Evolutionary conservation across 1,140 invertebrate species (phyloP), one percentile per base, ranked within the genome.

Genomic region (Conus betulinus): DNA sequence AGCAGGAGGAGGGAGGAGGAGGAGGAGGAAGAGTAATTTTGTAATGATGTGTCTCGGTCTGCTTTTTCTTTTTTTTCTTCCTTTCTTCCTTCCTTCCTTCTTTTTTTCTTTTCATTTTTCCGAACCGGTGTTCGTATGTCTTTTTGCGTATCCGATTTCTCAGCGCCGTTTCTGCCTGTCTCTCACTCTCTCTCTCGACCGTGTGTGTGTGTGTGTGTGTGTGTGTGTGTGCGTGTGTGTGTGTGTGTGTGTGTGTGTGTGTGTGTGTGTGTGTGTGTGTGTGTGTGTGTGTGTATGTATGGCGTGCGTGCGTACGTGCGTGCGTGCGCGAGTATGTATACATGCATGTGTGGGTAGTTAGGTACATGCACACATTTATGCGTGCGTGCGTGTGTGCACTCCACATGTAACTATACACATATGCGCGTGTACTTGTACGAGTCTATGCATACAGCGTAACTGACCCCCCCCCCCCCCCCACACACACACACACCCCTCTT

Each of bases 231-330:
- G 8, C 71, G 71, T 23, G 71, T 25, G 5, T 17, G 23, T 74
- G 71, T 8, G 5, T 6, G 5, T 17, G 10, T 74, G 10, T 74
- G 71, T 11, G 8, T 17, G 6, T 8, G 15, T 8, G 23, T 74
- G 23, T 10, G 71, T 13, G 10, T 74, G 71, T n/a, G 71, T 74
- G 71, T n/a, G 71, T 74, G 71, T 74, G 71, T 74, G 71, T 79
- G 76, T 79, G 76, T 39, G 76, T 79, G 76, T 79, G 76, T 79
- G 76, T 79, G 76, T 79, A n/a, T 81, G 78, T n/a, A n/a, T n/a
- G n/a, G n/a, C n/a, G n/a, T n/a, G n/a, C 53, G 39, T 81, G 51
- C 53, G 51, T 53, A n/a, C 20, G 78, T 81, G 78, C 25, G 78
- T 81, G 78, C 25, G 39, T 81, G 78, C 25, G 78, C 53, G 78